A percentile compares a stretch with the other conserved stretches of the same genome.
Conservation (phyloP, 2,797 vertebrate genomes). For the Cetoscarus ocellatus region DNA sequence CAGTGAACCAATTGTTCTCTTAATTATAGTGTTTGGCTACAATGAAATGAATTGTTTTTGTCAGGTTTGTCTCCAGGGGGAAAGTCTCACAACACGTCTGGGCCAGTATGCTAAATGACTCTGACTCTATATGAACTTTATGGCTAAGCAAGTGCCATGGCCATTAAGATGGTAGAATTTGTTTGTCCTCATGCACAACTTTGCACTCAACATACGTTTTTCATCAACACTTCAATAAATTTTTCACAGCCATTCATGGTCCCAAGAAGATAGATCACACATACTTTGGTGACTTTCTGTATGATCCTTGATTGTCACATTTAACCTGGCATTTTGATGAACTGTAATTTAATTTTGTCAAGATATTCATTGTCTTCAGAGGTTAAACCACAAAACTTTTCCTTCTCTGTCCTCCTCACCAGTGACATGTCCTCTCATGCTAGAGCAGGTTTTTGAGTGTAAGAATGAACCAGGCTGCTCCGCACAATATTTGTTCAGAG, state of each 20-base stretch:
- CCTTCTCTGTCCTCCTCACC: not conserved
- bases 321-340: not conserved
- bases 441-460: too few species aligned
- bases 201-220: too few species aligned
- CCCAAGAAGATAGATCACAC: not conserved
- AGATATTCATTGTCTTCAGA: not conserved
- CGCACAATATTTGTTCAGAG: too few species aligned
- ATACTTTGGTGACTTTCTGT: not conserved
- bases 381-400: not conserved
- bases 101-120: slow-evolving; percentile 28
- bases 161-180: too few species aligned
- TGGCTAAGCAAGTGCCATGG: too few species aligned
- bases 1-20: slow-evolving; percentile 63
- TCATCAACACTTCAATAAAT: too few species aligned
- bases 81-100: slow-evolving; percentile 13
- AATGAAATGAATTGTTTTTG: slow-evolving; percentile 68
- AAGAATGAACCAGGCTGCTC: too few species aligned
- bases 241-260: too few species aligned
- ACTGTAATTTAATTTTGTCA: not conserved
- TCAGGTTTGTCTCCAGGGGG: slow-evolving; percentile 54
- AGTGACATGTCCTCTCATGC: not conserved
- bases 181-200: not conserved
- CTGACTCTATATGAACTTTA: slow-evolving; percentile 1
- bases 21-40: slow-evolving; percentile 78
- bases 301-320: not conserved